Evolutionary conservation across 2,888 invertebrate species (phyloP).

Genomic region (Eurytoma adleriae): DNA sequence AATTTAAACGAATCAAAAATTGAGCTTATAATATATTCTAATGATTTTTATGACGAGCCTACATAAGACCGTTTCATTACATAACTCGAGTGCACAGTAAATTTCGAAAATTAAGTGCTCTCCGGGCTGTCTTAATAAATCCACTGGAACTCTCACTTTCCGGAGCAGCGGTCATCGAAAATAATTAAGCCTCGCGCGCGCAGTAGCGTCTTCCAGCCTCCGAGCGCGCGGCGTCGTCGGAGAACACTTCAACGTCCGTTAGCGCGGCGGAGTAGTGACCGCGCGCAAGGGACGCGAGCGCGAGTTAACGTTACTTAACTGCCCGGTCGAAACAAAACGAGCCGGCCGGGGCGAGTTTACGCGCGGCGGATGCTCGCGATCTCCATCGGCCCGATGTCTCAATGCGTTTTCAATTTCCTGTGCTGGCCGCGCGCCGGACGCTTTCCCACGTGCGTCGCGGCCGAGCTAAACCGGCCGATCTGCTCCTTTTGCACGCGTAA

Average conservation of each 20-base stretch:
- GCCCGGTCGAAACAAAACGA: neutral
- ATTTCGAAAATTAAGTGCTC: too few relatives aligned
- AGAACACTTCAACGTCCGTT: neutral
- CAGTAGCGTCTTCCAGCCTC: neutral
- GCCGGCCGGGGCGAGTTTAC: neutral
- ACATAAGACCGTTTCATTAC: too few relatives aligned
- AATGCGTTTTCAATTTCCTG: conserved; percentile 55
- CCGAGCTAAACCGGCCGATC: neutral
- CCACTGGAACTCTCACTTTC: too few relatives aligned
- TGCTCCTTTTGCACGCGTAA: too few relatives aligned
- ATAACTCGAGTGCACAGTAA: too few relatives aligned
- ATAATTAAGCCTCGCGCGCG: neutral
- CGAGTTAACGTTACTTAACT: neutral
- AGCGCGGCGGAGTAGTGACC: neutral
- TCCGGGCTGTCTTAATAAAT: too few relatives aligned
- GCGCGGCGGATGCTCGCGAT: neutral
- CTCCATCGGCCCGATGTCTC: conserved; percentile 18
- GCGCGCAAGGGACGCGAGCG: neutral
- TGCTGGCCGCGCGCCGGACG: neutral
- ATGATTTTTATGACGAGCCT: too few relatives aligned
- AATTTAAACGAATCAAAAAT: too few relatives aligned
- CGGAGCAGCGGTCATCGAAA: neutral
- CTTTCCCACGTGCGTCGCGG: conserved; percentile 39
- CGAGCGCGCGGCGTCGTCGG: conserved; percentile 12
- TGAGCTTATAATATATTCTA: too few relatives aligned